A percentile compares a stretch with the other conserved stretches of the same genome.
phyloP scores from a whole-genome alignment of 2,888 invertebrate genomes.

The Crepidodera aurea region DNA sequence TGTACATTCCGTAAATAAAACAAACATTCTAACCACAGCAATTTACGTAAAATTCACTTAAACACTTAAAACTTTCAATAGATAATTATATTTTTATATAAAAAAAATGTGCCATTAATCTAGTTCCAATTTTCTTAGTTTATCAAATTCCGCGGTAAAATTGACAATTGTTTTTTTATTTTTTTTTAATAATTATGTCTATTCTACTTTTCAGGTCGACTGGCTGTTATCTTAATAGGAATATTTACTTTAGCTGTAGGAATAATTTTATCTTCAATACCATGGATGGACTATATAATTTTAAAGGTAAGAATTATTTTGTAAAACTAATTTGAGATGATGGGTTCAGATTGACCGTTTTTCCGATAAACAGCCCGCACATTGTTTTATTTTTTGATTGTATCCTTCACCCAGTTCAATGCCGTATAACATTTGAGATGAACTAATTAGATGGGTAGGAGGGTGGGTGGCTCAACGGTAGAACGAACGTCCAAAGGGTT shows the following conservation, averaged over 20 bases:
- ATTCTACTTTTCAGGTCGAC: slow-evolving; percentile 73
- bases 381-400: too few species aligned
- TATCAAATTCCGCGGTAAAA: neutral
- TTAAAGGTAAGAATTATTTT: slow-evolving; percentile 77
- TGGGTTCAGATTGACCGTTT: too few species aligned
- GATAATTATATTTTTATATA: neutral
- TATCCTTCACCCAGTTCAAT: too few species aligned
- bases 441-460: too few species aligned
- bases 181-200: slow-evolving; percentile 15
- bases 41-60: too few species aligned
- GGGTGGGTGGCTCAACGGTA: too few species aligned
- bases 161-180: neutral
- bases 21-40: too few species aligned
- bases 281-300: slow-evolving; percentile 88
- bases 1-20: too few species aligned
- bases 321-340: too few species aligned
- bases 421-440: too few species aligned
- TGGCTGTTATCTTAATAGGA: slow-evolving; percentile 82
- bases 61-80: neutral
- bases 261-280: slow-evolving; percentile 83
- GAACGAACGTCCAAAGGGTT: too few species aligned
- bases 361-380: too few species aligned
- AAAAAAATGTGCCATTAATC: neutral
- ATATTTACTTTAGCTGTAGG: slow-evolving; percentile 81
- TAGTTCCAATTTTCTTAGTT: neutral